These are phyloP conservation scores for Lordiphosa fenestrarum DNA, from an alignment of 2,888 invertebrate genomes.

Conservation along the genomic window DNA sequence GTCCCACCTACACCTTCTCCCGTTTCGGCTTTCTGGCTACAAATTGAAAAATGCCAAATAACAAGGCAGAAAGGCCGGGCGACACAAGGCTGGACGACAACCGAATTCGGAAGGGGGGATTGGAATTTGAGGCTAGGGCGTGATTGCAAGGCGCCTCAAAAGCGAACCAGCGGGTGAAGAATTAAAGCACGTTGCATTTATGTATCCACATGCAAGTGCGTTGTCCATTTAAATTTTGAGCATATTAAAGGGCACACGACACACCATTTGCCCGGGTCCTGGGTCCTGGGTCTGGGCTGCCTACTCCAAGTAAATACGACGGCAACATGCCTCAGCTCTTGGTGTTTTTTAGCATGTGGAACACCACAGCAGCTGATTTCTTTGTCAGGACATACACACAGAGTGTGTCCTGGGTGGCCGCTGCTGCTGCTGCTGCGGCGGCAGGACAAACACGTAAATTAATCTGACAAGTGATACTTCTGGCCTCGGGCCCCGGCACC, in stretches of 20 bases:
- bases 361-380: constrained; percentile 65
- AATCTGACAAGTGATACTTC: constrained; percentile 80
- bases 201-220: constrained; percentile 23
- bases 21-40: constrained; percentile 19
- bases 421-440: constrained; percentile 51
- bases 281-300: constrained; percentile 11
- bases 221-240: constrained; percentile 62
- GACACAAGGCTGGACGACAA: constrained; percentile 9
- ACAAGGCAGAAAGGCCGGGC: constrained; percentile 24
- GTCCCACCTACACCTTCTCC: not conserved
- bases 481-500: constrained; percentile 65
- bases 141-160: constrained; percentile 21
- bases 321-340: constrained; percentile 57
- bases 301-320: constrained; percentile 62
- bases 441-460: constrained; percentile 79
- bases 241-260: constrained; percentile 52
- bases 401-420: constrained; percentile 31
- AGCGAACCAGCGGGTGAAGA: constrained; percentile 27
- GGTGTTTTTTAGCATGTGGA: constrained; percentile 36
- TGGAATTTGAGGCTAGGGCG: constrained; percentile 8
- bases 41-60: constrained; percentile 57
- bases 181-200: constrained; percentile 53
- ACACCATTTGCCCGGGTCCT: constrained; percentile 44
- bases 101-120: not conserved
- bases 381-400: constrained; percentile 57